Evolutionary conservation across 2,888 invertebrate genomes (phyloP).

Genomic region (Adela reaumurella): DNA sequence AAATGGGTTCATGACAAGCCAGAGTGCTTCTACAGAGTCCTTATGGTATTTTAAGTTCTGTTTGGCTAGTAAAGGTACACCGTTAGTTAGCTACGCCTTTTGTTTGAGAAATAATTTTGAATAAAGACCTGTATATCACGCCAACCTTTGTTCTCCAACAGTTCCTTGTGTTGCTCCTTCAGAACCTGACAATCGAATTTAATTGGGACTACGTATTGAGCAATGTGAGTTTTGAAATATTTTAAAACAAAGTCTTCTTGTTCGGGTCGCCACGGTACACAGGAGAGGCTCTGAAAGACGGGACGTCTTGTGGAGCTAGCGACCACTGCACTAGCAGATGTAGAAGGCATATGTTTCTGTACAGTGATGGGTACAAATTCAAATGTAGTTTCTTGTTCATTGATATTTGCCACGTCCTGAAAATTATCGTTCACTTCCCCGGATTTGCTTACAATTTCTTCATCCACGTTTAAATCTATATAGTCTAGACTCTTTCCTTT

Average conservation of each 20-base stretch:
- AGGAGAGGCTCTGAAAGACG: conserved; percentile 11
- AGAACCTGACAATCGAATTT: conserved; percentile 14
- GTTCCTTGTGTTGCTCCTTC: conserved; percentile 9
- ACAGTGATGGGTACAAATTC: no score
- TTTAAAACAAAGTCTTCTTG: conserved; percentile 12
- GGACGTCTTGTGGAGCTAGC: no score
- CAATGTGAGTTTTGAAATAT: conserved; percentile 15
- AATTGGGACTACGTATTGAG: conserved; percentile 15
- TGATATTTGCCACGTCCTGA: no score
- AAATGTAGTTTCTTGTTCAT: no score
- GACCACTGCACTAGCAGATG: no score
- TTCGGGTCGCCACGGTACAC: conserved; percentile 15
- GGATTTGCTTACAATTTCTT: not conserved
- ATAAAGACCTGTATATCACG: conserved; percentile 17
- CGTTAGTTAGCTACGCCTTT: no score
- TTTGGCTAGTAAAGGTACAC: no score
- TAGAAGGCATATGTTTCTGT: no score
- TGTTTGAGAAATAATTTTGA: conserved; percentile 9
- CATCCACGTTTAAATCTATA: conserved; percentile 1
- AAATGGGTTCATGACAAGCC: no score
- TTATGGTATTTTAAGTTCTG: no score
- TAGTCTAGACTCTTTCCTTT: conserved; percentile 1
- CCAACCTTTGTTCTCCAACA: conserved; percentile 17
- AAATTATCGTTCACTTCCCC: no score
- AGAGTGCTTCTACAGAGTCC: no score